A percentile compares a stretch with the other conserved stretches of the same genome.
Conservation (phyloP, 2,888 invertebrate genomes). For the Agonopterix alstromeriana region DNA sequence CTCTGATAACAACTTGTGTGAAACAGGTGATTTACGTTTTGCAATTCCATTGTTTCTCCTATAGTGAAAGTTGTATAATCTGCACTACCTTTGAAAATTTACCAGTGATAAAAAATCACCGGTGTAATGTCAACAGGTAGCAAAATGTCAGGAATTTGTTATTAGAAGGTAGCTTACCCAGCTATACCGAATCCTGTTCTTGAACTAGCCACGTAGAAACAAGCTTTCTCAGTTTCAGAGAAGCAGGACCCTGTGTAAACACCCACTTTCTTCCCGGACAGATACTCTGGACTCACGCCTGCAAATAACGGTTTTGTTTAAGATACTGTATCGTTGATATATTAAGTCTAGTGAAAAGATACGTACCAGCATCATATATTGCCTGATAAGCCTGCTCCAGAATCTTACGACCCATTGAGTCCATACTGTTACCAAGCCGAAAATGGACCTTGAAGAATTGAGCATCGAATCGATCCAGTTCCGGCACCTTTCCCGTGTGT, state of each 20-base stretch:
- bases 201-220: slow-evolving; percentile 32
- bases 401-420: slow-evolving; percentile 79
- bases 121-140: background rate
- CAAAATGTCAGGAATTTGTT: background rate
- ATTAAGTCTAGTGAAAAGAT: background rate
- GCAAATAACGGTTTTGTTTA: slow-evolving; percentile 5
- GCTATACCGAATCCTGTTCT: slow-evolving; percentile 38
- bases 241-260: slow-evolving; percentile 62
- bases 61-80: no score
- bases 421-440: slow-evolving; percentile 70
- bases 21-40: no score
- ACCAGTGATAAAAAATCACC: slow-evolving; percentile 6
- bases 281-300: slow-evolving; percentile 77
- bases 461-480: slow-evolving; percentile 80
- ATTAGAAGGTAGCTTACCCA: slow-evolving; percentile 25
- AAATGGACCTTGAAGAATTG: slow-evolving; percentile 82
- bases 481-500: slow-evolving; percentile 79
- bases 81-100: background rate
- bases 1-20: no score
- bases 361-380: slow-evolving; percentile 80
- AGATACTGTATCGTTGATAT: background rate
- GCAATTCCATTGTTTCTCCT: no score
- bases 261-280: slow-evolving; percentile 72
- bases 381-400: slow-evolving; percentile 85
- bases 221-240: slow-evolving; percentile 78